Evolutionary conservation across 2,797 vertebrate genomes (phyloP).

Genomic region (Urophycis tenuis): DNA sequence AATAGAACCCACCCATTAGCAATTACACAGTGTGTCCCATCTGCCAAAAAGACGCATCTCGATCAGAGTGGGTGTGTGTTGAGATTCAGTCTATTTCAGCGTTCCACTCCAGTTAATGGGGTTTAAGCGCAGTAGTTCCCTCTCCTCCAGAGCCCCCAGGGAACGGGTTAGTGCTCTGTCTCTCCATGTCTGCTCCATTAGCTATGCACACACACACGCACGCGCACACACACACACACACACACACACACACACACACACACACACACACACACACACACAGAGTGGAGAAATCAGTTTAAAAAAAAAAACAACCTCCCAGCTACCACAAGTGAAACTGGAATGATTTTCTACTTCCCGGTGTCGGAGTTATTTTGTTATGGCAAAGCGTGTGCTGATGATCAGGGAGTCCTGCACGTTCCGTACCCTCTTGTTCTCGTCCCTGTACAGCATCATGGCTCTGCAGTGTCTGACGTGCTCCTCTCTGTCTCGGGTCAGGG

Average conservation of each 20-base stretch:
- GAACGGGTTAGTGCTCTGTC: conserved; percentile 64
- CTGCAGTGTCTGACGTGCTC: conserved; percentile 46
- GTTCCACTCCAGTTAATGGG: conserved; percentile 76
- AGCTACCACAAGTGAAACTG: neutral
- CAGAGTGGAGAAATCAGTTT: neutral
- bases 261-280: conserved; percentile 8
- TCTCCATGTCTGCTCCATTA: conserved; percentile 72
- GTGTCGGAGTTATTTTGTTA: neutral
- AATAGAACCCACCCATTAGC: neutral
- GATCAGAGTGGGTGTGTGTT: neutral
- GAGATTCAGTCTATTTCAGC: conserved; percentile 52
- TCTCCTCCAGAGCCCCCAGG: conserved; percentile 63
- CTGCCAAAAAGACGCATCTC: neutral
- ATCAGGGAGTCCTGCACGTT: conserved; percentile 6
- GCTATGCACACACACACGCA: conserved; percentile 41
- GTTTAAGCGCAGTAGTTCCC: conserved; percentile 64
- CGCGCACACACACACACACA: conserved; percentile 4
- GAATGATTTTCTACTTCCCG: neutral
- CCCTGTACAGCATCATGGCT: conserved; percentile 62
- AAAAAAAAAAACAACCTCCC: neutral
- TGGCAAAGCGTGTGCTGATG: neutral
- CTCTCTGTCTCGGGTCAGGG: conserved; percentile 52
- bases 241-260: conserved; percentile 25
- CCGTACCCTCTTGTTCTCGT: conserved; percentile 70
- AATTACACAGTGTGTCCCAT: conserved; percentile 7